Evolutionary conservation across 2,113 vertebrate species (phyloP).

Genomic region (Bungarus multicinctus): DNA sequence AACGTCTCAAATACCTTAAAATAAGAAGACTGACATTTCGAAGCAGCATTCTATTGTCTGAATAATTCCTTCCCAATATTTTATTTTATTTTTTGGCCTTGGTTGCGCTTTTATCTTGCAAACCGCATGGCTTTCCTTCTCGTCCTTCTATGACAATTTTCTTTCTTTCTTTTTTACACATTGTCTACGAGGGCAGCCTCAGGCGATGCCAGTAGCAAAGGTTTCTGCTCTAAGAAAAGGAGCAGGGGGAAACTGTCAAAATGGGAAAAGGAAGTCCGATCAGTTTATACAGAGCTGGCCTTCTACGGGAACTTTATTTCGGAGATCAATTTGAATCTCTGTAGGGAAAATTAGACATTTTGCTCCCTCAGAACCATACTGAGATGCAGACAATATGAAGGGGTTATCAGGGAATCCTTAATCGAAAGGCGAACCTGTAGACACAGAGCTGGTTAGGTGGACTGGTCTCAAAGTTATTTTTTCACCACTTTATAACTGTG

Average conservation of each 20-base stretch:
- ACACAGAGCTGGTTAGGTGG: neutral
- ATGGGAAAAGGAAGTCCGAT: neutral
- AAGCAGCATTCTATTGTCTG: neutral
- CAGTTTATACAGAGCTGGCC: no score
- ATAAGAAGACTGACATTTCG: neutral
- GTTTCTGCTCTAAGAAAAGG: neutral
- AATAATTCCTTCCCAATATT: neutral
- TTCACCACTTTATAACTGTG: no score
- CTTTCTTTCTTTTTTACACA: neutral
- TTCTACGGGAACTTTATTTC: neutral
- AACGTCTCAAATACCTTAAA: neutral
- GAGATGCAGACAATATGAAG: neutral
- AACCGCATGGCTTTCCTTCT: neutral
- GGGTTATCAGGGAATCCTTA: no score
- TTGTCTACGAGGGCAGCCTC: neutral
- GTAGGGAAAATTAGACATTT: no score
- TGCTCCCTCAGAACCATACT: neutral
- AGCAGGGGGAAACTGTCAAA: accelerated
- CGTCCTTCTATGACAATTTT: neutral
- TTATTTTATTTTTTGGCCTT: neutral
- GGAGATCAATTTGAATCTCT: neutral
- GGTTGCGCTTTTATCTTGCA: neutral
- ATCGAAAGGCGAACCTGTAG: neutral
- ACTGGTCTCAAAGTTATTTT: no score
- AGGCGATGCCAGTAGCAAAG: neutral